phyloP scores from a whole-genome alignment of 2,797 vertebrate genomes.

The Gouania willdenowi region DNA sequence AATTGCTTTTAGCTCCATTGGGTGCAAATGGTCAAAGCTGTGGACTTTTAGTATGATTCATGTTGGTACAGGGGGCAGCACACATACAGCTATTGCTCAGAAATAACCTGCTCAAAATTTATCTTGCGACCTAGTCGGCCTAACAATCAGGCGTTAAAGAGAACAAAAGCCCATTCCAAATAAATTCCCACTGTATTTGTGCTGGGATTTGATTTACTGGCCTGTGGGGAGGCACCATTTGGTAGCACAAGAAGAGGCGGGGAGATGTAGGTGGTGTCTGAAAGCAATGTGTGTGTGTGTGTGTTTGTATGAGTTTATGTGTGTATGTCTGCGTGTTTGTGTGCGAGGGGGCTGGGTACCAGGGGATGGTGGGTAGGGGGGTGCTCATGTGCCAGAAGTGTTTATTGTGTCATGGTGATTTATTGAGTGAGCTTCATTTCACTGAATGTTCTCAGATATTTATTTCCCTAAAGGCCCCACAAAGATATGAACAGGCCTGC shows the following conservation, averaged over 20 bases:
- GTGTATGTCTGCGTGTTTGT: conserved; percentile 10
- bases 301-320: conserved; percentile 2
- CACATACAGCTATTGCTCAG: conserved; percentile 38
- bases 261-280: conserved; percentile 95
- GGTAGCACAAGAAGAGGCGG: conserved; percentile 90
- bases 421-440: conserved; percentile 99
- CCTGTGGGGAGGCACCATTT: conserved; percentile 99
- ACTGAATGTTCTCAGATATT: conserved; percentile 99
- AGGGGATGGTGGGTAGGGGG: conserved; percentile 69
- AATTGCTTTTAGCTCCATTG: conserved; percentile 2
- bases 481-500: conserved; percentile 99
- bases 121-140: conserved; percentile 89
- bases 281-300: conserved; percentile 60
- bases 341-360: conserved; percentile 64
- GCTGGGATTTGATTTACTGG: conserved; percentile 98
- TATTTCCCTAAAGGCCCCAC: conserved; percentile 99
- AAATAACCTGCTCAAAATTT: conserved; percentile 84
- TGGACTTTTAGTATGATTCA: conserved; percentile 50
- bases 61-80: conserved; percentile 55
- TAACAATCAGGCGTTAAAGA: conserved; percentile 96
- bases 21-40: conserved; percentile 13
- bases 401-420: conserved; percentile 99
- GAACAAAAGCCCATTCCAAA: conserved; percentile 99
- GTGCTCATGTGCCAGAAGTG: conserved; percentile 99
- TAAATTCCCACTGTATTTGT: conserved; percentile 99